Evolutionary conservation across 2,797 vertebrate genomes (phyloP), one percentile per base, ranked within the genome.

Genomic region (Aldrovandia affinis): DNA sequence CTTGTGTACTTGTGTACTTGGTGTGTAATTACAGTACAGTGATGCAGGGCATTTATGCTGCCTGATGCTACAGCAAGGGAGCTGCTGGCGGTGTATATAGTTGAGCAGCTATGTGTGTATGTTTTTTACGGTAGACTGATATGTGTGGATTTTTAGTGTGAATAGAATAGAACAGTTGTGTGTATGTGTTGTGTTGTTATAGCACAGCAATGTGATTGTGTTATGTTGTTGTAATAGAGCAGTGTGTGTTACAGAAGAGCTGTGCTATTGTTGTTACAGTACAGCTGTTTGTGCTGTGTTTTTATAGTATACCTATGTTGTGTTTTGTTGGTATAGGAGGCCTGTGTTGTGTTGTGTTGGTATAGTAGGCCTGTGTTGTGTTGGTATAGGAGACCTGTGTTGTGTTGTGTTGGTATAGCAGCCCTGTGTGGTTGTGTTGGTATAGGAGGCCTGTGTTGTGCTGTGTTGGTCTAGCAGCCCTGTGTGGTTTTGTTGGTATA

Each of bases 11-110:
- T 70, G 68, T 20, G 33, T 70, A 36, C 33, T 15, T 5, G 68
- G 68, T 39, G 68, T 70, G 68, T 39, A 70, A 70, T 70, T 70
- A 70, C 68, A 70, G 68, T 39, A 70, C 68, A 3, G 68, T 39
- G 20, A 36, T 70, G 30, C 3, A 15, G 6, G 33, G 25, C 25
- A 33, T 18, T 3, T n/a, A n/a, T n/a, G n/a, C n/a, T n/a, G n/a
- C n/a, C n/a, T n/a, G n/a, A n/a, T n/a, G n/a, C 20, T 15, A 68
- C 30, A 68, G 28, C 8, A 68, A 2, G 30, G 30, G 28, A 33
- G 68, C 68, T 33, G 36, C 68, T 20, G 68, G 68, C 18, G 36
- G 68, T 70, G 33, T 70, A 36, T 22, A 70, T 33, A 70, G 12
- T 68, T 12, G 25, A 25, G 25, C 57, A 8, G 5, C 28, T 33